A percentile compares a stretch with the other conserved stretches of the same genome.
phyloP scores from a whole-genome alignment of 2,888 invertebrate genomes.

The Siphlonurus alternatus region DNA sequence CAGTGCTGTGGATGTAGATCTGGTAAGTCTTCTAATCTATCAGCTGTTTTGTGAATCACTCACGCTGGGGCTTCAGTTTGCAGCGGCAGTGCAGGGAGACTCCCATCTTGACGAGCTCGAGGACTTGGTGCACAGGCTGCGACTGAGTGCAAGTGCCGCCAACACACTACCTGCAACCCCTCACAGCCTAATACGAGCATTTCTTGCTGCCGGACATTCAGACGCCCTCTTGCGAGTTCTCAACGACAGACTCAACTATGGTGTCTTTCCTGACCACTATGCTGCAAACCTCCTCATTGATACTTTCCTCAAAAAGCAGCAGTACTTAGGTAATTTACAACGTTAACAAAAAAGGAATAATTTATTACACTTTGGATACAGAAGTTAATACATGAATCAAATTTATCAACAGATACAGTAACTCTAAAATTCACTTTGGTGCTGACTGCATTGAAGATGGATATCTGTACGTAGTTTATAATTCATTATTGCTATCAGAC shows the following conservation, averaged over 20 bases:
- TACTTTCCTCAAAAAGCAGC: constrained; percentile 47
- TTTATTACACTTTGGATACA: background rate
- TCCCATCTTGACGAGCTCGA: constrained; percentile 50
- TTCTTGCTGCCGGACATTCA: constrained; percentile 34
- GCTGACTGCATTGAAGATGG: too few species aligned
- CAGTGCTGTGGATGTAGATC: constrained; percentile 65
- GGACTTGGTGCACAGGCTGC: constrained; percentile 50
- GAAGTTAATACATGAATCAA: too few species aligned
- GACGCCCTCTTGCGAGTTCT: constrained; percentile 52
- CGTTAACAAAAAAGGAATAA: background rate
- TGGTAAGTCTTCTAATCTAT: constrained; percentile 25
- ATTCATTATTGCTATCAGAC: too few species aligned
- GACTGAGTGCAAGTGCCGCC: constrained; percentile 51
- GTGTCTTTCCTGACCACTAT: constrained; percentile 75
- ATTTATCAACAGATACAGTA: too few species aligned
- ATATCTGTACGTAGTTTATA: too few species aligned
- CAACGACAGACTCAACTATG: constrained; percentile 69
- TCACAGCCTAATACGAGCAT: constrained; percentile 57
- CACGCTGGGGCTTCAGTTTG: constrained; percentile 31
- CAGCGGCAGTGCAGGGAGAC: constrained; percentile 42
- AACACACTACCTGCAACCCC: constrained; percentile 61
- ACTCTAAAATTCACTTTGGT: too few species aligned
- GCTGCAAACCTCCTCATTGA: constrained; percentile 67
- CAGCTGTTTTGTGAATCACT: background rate
- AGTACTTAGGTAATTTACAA: constrained; percentile 31